Evolutionary conservation across 2,888 invertebrate genomes (phyloP).

Genomic region (Melanotus villosus): DNA sequence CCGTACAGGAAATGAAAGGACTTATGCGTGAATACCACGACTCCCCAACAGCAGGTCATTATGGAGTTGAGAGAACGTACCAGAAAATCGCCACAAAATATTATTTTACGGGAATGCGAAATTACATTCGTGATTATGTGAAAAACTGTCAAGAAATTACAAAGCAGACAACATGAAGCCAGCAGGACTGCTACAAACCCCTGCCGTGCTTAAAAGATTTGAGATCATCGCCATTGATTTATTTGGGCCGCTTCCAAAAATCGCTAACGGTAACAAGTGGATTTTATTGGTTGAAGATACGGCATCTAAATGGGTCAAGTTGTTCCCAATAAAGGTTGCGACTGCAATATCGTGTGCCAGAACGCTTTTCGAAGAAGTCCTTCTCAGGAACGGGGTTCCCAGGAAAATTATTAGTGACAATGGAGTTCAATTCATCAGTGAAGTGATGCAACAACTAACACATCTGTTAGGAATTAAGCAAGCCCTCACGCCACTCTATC

Average conservation of each 20-base stretch:
- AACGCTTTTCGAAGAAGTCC: background rate
- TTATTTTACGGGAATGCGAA: background rate
- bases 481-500: background rate
- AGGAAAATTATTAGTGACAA: slow-evolving; percentile 3
- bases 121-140: background rate
- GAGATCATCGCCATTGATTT: background rate
- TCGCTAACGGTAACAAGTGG: background rate
- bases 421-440: background rate
- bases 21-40: background rate
- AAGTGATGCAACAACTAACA: too few species aligned
- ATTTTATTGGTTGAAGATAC: background rate
- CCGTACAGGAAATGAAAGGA: background rate
- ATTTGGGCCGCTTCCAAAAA: background rate
- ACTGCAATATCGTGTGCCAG: background rate
- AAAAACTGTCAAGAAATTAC: background rate
- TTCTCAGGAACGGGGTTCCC: background rate
- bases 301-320: background rate
- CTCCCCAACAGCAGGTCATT: slow-evolving; percentile 31
- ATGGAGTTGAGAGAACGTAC: too few species aligned
- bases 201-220: too few species aligned
- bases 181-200: too few species aligned
- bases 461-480: too few species aligned
- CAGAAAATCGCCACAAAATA: background rate
- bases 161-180: too few species aligned
- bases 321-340: background rate